Conservation (phyloP, 1,140 invertebrate species). For the Drosophila kepulauana region DNA sequence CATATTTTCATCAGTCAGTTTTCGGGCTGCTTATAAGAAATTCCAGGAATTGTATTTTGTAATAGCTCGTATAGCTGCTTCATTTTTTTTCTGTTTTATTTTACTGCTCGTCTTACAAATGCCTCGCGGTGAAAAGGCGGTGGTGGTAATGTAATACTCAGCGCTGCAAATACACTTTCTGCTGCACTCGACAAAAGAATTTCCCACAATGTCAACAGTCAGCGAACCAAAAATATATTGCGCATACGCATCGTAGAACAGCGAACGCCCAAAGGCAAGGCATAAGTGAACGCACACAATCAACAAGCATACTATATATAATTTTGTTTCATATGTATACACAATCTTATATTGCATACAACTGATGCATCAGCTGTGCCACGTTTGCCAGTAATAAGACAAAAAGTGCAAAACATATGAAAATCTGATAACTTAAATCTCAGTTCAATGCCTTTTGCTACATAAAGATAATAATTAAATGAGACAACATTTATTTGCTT, state of each 20-base stretch:
- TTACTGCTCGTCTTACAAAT: slow-evolving; percentile 48
- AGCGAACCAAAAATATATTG: slow-evolving; percentile 51
- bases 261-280: background rate
- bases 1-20: slow-evolving; percentile 11
- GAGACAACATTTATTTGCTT: too few relatives aligned
- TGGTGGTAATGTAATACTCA: slow-evolving; percentile 63
- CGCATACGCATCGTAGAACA: slow-evolving; percentile 69
- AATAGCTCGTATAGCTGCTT: slow-evolving; percentile 54
- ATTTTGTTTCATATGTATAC: background rate
- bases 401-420: too few relatives aligned
- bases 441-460: too few relatives aligned
- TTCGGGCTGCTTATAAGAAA: slow-evolving; percentile 34
- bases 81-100: background rate
- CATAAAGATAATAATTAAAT: too few relatives aligned
- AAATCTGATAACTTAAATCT: too few relatives aligned
- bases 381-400: too few relatives aligned
- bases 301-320: slow-evolving; percentile 1
- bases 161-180: slow-evolving; percentile 43
- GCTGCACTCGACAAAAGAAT: slow-evolving; percentile 73
- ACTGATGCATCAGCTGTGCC: too few relatives aligned
- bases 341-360: background rate
- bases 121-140: slow-evolving; percentile 14
- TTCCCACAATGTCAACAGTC: slow-evolving; percentile 75
- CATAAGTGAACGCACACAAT: background rate
- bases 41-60: slow-evolving; percentile 73